Base-by-base conservation (phyloP, 2,113 vertebrate genomes). In the Entomyzon cyanotis region DNA sequence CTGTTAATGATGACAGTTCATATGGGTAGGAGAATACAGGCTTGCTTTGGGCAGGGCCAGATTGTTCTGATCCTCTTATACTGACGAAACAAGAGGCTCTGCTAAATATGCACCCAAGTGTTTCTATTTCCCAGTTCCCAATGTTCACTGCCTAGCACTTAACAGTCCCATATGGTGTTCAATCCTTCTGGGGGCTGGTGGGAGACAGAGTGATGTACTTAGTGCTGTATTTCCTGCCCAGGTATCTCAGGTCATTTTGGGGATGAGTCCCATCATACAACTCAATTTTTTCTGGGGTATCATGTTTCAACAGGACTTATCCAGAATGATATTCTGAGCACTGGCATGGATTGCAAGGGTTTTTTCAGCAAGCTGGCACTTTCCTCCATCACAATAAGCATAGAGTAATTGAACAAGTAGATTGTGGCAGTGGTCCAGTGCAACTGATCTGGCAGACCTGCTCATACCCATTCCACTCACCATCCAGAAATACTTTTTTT, bases 261-360 rank as follows among this genome's bases (percentile, higher is more conserved):
- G 60, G 10, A 24, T 2, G 4, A 84, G 4, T 76, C 19, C 9
- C 22, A 21, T 50, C 5, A 20, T n/a, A 23, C 9, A 25, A 65
- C 5, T 50, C 18, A 14, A 1, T 60, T 69, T 9, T 64, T 93
- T 39, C 56, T 42, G 5, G 11, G 8, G 4, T 39, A 7, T 7
- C 39, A 6, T 7, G 7, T 49, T 79, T 24, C 8, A 5, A 35
- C 7, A 70, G 28, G 31, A 35, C 13, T 75, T 55, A 21, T 2
- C 2, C 21, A 25, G 33, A 27, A 19, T 35, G 17, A 9, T 53
- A 5, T 42, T 92, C 49, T 12, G 6, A 30, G n/a, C 28, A 65
- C 33, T 9, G 11, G 12, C 5, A 56, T 33, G 24, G 33, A 41
- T 41, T 2, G 0, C 2, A 3, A 42, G 5, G 7, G 35, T 9